Base-by-base conservation (phyloP, 2,113 vertebrate species). In the Nibea albiflora region DNA sequence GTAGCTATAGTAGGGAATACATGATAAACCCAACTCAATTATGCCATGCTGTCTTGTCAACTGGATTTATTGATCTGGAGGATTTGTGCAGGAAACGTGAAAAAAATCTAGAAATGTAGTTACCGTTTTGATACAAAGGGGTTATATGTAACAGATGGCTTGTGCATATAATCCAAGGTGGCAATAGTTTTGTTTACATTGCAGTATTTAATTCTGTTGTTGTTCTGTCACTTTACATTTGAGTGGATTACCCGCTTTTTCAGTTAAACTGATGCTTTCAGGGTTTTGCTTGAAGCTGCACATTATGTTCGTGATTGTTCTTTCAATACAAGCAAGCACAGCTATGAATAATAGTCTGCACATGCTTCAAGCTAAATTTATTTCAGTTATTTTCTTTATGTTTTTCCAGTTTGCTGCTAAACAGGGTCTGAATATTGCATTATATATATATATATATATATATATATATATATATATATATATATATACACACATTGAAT, bases 181-280 rank as follows among this genome's bases (percentile, higher is more conserved):
- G 26, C 1, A 53, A 8, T 19, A 26, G 9, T 22, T 65, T 53
- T 53, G 65, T 69, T 75, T 80, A 17, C 63, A 49, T 56, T 56
- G 58, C 11, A 20, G 4, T n/a, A 3, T 70, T 44, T 46, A 52
- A 65, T 14, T 11, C 1, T 44, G 4, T 49, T 42, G 12, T 31
- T 69, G 9, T 39, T 80, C 26, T 70, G 24, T 60, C 60, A 31
- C 61, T 77, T 67, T 73, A 11, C 16, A 61, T 61, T 17, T 26
- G 44, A n/a, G 52, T 47, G 26, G 20, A 26, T 31, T 52, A 26
- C 42, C 22, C 0, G 8, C 31, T 26, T 31, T 63, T 67, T 35
- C 12, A 46, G 35, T 68, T 49, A 17, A 73, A 56, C 16, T 22
- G 39, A 67, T 76, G 68, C 28, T 58, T 50, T 54, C 10, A 42